Percentiles rank a stretch among this genome's conserved stretches.
Conservation (phyloP, 2,113 vertebrate genomes). For the Rhynchomys soricoides region DNA sequence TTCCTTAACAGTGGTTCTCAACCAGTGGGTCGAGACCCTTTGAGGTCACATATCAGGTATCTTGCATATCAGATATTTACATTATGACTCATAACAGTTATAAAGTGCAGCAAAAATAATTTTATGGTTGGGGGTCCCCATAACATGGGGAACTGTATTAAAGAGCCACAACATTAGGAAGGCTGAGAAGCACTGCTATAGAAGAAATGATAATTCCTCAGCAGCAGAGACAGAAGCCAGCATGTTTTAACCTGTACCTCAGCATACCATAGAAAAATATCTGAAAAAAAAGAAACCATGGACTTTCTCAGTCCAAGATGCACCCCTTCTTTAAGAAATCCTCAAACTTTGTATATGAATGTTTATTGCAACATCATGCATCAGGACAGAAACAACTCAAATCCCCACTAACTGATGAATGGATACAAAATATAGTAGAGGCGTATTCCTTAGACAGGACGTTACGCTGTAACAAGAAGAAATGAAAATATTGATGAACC, state of each 20-base stretch:
- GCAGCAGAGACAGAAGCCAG: not conserved
- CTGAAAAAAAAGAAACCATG: not conserved
- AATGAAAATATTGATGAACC: not conserved
- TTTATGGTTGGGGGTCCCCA: not conserved
- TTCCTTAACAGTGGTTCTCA: not conserved
- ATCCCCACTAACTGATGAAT: not conserved
- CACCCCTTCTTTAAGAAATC: not conserved
- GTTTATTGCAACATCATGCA: not conserved
- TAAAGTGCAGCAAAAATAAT: not conserved
- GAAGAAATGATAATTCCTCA: not conserved
- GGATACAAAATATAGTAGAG: not conserved
- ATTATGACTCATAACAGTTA: not conserved
- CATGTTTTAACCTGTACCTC: not conserved
- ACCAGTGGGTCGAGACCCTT: too few relatives aligned
- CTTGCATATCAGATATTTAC: not conserved
- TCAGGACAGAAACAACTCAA: not conserved
- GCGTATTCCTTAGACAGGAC: not conserved
- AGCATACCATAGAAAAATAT: not conserved
- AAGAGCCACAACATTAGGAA: not conserved
- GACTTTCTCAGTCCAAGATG: not conserved
- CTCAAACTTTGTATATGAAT: not conserved
- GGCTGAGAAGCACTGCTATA: not conserved
- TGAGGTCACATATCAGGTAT: not conserved
- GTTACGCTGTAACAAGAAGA: not conserved
- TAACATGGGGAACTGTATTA: not conserved